These are phyloP conservation scores for Phalloptychus januarius DNA, from an alignment of 2,797 vertebrate genomes.

Conservation along the genomic window DNA sequence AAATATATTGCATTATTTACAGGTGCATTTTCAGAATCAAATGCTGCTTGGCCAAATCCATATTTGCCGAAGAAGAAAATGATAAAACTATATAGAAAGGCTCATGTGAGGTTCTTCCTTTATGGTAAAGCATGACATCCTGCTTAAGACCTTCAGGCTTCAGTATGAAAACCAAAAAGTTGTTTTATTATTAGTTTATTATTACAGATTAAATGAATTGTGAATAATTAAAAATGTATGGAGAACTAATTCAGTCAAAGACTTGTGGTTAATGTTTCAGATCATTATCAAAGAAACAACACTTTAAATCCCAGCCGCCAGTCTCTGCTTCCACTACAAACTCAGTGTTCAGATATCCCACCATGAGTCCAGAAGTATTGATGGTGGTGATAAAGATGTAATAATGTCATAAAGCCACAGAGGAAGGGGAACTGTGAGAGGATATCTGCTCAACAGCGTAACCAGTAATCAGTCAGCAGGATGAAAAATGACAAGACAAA, in stretches of 20 bases:
- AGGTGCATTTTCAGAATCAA: background rate
- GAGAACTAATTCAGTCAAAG: conserved; percentile 24
- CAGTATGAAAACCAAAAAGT: conserved; percentile 68
- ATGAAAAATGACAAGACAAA: conserved; percentile 69
- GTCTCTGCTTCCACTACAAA: conserved; percentile 45
- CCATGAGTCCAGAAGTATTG: conserved; percentile 63
- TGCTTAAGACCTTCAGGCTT: conserved; percentile 58
- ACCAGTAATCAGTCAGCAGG: conserved; percentile 69
- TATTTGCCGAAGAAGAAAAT: background rate
- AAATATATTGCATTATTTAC: background rate
- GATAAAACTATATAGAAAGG: background rate
- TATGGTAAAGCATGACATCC: background rate
- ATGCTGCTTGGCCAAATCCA: background rate
- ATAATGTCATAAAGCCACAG: conserved; percentile 73
- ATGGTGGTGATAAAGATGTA: conserved; percentile 76
- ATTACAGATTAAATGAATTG: conserved; percentile 59
- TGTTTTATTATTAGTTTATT: background rate
- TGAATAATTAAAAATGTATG: conserved; percentile 29
- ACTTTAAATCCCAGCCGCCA: conserved; percentile 23
- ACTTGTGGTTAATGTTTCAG: conserved; percentile 24
- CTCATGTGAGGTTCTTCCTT: background rate
- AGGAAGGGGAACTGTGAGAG: conserved; percentile 68
- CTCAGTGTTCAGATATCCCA: conserved; percentile 46
- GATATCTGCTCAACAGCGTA: conserved; percentile 66
- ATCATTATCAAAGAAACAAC: conserved; percentile 21